Base-by-base conservation (phyloP, 2,888 invertebrate species). In the Perithous albicinctus region DNA sequence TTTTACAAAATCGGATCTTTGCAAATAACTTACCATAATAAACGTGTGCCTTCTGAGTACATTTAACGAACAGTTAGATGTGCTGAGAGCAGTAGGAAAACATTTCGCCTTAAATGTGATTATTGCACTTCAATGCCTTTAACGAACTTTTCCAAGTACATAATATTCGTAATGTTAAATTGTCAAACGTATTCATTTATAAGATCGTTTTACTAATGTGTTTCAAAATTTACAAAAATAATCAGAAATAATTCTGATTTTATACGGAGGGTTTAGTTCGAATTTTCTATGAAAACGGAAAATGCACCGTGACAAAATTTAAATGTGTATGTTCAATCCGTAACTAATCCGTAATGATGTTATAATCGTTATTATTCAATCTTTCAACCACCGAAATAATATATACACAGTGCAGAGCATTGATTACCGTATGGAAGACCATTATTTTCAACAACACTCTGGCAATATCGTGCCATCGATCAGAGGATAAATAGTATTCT, bases 401-500 rank as follows among this genome's bases (percentile, higher is more conserved):
- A 29, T 23, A 20, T 20, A 29, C 20, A 29, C 15, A 29, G n/a
- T 10, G n/a, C 12, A n/a, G 18, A 38, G 38, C 38, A 56, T 43
- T n/a, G 48, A 43, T 64, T 56, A 32, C 54, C 38, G 20, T 32
- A 61, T 56, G 51, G 63, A 56, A 59, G 64, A 78, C 61, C 38
- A 74, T 81, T 78, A 74, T 81, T 74, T 69, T 48, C 72, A 51
- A 23, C 32, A 4, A 41, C 35, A 66, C 61, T 5, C 32, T 20
- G 10, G 35, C 4, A 51, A 15, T 38, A 72, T 32, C 51, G 38
- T n/a, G 32, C 35, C 75, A 70, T 51, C 26, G 35, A 56, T 56
- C 48, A 48, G 75, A 51, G 43, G 64, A 75, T 72, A 46, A 78
- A 75, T 74, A 56, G 12, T 38, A 61, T 74, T 74, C 23, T 78